Evolutionary conservation across 2,113 vertebrate genomes (phyloP).

Genomic region (Lamprotornis superbus): DNA sequence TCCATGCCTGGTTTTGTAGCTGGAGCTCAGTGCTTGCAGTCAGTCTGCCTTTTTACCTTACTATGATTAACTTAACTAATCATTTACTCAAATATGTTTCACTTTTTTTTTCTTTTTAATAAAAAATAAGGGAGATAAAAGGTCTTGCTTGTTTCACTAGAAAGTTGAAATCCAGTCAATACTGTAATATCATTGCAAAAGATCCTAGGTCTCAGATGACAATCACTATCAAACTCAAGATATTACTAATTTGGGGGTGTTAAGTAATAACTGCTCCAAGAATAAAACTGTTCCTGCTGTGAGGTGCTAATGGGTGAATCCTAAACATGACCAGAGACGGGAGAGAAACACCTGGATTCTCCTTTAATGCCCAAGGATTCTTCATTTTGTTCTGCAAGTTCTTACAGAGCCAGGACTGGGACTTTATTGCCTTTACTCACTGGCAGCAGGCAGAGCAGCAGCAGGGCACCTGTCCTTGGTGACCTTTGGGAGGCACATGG

Average conservation of each 20-base stretch:
- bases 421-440: rapidly evolving
- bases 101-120: background rate
- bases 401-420: background rate
- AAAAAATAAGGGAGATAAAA: background rate
- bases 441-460: background rate
- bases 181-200: background rate
- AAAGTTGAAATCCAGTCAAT: background rate
- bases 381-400: background rate
- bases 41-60: background rate
- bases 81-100: background rate
- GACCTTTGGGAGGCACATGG: background rate
- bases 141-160: background rate
- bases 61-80: background rate
- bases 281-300: background rate
- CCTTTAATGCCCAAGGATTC: background rate
- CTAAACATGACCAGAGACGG: background rate
- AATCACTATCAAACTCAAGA: background rate
- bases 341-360: background rate
- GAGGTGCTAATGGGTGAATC: background rate
- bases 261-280: background rate
- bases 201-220: background rate
- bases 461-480: background rate
- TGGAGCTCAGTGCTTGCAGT: background rate
- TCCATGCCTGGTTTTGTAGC: background rate
- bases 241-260: background rate